Evolutionary conservation across 2,888 invertebrate species (phyloP).

Genomic region (Biston stratarius): DNA sequence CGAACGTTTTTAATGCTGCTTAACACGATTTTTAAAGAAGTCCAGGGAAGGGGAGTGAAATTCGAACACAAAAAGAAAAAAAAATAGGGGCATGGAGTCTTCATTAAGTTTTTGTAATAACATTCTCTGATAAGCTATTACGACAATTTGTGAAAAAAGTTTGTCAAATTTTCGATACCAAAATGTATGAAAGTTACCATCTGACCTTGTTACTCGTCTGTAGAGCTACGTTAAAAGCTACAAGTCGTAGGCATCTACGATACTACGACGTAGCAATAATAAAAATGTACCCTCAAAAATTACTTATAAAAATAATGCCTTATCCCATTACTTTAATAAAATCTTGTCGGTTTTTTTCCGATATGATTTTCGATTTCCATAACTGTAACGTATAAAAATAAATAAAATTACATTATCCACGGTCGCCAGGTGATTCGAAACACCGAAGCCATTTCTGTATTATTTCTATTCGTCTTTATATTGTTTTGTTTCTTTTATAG

Average conservation of each 20-base stretch:
- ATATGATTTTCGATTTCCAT: constrained; percentile 21
- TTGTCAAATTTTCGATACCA: neutral
- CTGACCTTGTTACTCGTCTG: constrained; percentile 54
- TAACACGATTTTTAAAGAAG: too few relatives aligned
- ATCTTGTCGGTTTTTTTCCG: neutral
- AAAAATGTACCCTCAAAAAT: neutral
- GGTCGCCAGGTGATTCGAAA: constrained; percentile 48
- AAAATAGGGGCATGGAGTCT: too few relatives aligned
- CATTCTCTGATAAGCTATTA: too few relatives aligned
- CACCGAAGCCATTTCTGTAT: constrained; percentile 58
- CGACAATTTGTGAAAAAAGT: too few relatives aligned
- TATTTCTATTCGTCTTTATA: constrained; percentile 72
- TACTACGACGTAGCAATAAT: neutral
- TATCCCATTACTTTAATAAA: neutral
- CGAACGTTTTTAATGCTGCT: too few relatives aligned
- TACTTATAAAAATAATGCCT: neutral
- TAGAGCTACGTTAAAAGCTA: constrained; percentile 58
- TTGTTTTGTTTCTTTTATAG: constrained; percentile 79
- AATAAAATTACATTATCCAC: constrained; percentile 45
- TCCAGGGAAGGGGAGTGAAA: too few relatives aligned
- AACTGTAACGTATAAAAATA: constrained; percentile 40
- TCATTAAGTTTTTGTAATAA: too few relatives aligned
- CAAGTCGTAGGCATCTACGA: neutral
- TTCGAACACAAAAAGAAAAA: too few relatives aligned
- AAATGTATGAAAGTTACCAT: neutral